Evolutionary conservation across 1,140 invertebrate genomes (phyloP), one percentile per base, ranked within the genome.

Genomic region (Diprion similis): DNA sequence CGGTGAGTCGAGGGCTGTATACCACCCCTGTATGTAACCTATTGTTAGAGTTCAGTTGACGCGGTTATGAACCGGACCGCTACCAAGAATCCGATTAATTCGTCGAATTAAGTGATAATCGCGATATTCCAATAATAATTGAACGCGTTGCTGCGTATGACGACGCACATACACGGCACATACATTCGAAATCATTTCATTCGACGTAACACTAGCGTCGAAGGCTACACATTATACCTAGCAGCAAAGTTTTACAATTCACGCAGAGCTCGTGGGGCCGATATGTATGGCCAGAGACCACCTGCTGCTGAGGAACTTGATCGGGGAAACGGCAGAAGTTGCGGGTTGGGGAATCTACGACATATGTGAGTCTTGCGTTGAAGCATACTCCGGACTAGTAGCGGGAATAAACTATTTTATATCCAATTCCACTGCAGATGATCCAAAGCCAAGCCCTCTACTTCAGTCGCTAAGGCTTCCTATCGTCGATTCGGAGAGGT

Each of bases 301-400:
- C n/a, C 77, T 83, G 37, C 64, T 82, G 70, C 78, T 67, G 19
- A 82, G 83, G 68, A 78, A 82, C 73, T 84, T 88, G 7, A 75
- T 86, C 6, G 88, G 87, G 3, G 77, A 85, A 73, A 83, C 70
- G 8, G 89, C 84, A 15, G 87, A 90, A 74, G 90, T 90, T 15
- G 91, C 90, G 17, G 90, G 90, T 45, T 91, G 90, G 89, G 91
- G 90, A 64, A 75, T 84, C 46, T 78, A 77, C 37, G 78, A 85
- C 47, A 78, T 84, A 69, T 75, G 83, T 86, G 79, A 77, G 77
- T 37, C 18, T 65, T 8, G 64, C 65, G 17, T 37, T 15, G n/a
- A 45, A 64, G 71, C 46, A 74, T 18, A 71, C 24, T 1, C 2
- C 1, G 24, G 24, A 37, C 24, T 4, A 6, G 24, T 37, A 37